Base-by-base conservation (phyloP, 2,797 vertebrate genomes). In the Lacerta agilis region DNA sequence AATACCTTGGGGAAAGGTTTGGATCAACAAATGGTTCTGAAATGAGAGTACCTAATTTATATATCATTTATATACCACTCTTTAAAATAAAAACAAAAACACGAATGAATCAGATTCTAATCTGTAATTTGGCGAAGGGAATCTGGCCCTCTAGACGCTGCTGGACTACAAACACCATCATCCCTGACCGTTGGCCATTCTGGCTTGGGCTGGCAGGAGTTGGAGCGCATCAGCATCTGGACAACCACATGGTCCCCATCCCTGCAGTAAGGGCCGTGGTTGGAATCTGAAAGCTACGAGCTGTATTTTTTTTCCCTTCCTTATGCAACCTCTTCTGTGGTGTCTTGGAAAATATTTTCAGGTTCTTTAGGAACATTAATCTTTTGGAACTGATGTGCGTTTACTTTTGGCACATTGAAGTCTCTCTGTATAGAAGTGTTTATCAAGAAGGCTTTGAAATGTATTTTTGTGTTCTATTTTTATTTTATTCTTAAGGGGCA, bases 401-500 rank as follows among this genome's bases (percentile, higher is more conserved):
- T 64, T 61, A 11, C 69, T 73, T 49, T 45, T 45, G 69, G 29
- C 69, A 29, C 27, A 17, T 38, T 87, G 77, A 89, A 90, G 86
- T 89, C 89, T 85, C 92, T 90, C 66, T 1, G 15, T 93, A 92
- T 86, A 1, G 41, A 89, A 88, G 88, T 4, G 4, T 88, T 38
- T 92, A 79, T 92, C 92, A 85, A 55, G 72, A 92, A 83, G 92
- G 87, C 20, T 82, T 75, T 91, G 23, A 87, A 86, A 83, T 89
- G 86, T 89, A 90, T 91, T 72, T 90, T 92, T 43, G 87, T 61
- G 83, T 3, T 73, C 55, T 89, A 17, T 71, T 80, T 86, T 93
- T 94, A 92, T 94, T 94, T 94, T n/a, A 49, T 90, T 92, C 91
- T 89, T 92, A 79, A 85, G 83, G 86, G 87, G 61, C 83, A 75